These are phyloP conservation scores for Acanthacorydalis orientalis DNA, from an alignment of 2,888 invertebrate species.

Conservation along the genomic window DNA sequence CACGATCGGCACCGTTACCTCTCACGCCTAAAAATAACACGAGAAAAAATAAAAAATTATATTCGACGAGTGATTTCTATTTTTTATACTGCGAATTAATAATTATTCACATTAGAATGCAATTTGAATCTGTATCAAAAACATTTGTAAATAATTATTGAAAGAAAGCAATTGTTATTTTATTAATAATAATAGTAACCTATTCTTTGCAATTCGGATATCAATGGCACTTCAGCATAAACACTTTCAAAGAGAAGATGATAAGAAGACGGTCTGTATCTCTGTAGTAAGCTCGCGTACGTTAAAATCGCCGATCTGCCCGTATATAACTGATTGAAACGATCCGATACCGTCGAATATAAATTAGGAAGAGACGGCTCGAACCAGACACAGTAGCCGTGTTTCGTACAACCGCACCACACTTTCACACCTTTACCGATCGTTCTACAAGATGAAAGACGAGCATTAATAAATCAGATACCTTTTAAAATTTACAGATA, in stretches of 20 bases:
- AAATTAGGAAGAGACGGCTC: slow-evolving; percentile 4
- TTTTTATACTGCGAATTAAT: too few species aligned
- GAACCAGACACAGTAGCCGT: slow-evolving; percentile 12
- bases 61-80: too few species aligned
- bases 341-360: neutral
- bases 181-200: too few species aligned
- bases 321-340: slow-evolving; percentile 4
- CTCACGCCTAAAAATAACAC: neutral
- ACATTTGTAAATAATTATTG: too few species aligned
- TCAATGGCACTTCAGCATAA: slow-evolving; percentile 4
- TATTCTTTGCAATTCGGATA: slow-evolving; percentile 6
- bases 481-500: too few species aligned
- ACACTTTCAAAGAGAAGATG: slow-evolving; percentile 6
- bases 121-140: too few species aligned
- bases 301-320: slow-evolving; percentile 5
- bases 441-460: neutral
- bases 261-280: slow-evolving; percentile 3
- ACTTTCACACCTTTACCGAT: slow-evolving; percentile 8
- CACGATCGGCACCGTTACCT: slow-evolving; percentile 4
- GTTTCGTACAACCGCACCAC: slow-evolving; percentile 10
- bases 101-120: too few species aligned
- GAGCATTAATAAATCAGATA: too few species aligned
- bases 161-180: too few species aligned
- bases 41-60: too few species aligned
- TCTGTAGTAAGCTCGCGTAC: slow-evolving; percentile 6